Evolutionary conservation across 1,140 invertebrate genomes (phyloP).

Genomic region (Macrobrachium nipponense): DNA sequence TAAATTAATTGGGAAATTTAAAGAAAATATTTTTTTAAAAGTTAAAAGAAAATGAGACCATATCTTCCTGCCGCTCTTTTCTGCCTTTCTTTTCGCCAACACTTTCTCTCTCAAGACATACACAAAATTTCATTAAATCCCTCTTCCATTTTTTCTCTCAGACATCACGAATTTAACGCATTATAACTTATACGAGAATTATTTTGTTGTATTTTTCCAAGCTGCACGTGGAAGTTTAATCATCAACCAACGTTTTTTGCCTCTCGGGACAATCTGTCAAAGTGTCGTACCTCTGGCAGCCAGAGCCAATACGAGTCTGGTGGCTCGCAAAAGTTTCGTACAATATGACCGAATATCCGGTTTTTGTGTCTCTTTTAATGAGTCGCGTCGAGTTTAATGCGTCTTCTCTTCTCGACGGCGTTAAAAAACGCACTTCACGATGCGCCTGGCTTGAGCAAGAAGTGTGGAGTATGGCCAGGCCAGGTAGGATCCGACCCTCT

Average conservation of each 20-base stretch:
- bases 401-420: slow-evolving; percentile 53
- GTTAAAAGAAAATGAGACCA: no score
- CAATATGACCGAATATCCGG: slow-evolving; percentile 60
- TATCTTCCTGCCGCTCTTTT: no score
- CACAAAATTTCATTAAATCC: slow-evolving; percentile 3
- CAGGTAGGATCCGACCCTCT: background rate
- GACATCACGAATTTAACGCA: slow-evolving; percentile 39
- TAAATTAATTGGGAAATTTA: no score
- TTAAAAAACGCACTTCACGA: slow-evolving; percentile 53
- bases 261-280: background rate
- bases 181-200: slow-evolving; percentile 53
- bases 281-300: slow-evolving; percentile 55
- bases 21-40: no score
- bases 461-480: slow-evolving; percentile 25
- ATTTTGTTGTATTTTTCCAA: slow-evolving; percentile 36
- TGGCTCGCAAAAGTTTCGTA: slow-evolving; percentile 48
- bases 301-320: slow-evolving; percentile 52
- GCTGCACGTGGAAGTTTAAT: slow-evolving; percentile 49
- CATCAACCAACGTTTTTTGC: slow-evolving; percentile 42
- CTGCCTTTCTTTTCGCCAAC: background rate
- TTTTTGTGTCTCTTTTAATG: slow-evolving; percentile 60
- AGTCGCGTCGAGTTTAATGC: slow-evolving; percentile 59
- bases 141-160: background rate
- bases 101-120: background rate
- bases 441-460: slow-evolving; percentile 54